Evolutionary conservation across 2,888 invertebrate species (phyloP), one percentile per base, ranked within the genome.

Genomic region (Papilio elwesi): DNA sequence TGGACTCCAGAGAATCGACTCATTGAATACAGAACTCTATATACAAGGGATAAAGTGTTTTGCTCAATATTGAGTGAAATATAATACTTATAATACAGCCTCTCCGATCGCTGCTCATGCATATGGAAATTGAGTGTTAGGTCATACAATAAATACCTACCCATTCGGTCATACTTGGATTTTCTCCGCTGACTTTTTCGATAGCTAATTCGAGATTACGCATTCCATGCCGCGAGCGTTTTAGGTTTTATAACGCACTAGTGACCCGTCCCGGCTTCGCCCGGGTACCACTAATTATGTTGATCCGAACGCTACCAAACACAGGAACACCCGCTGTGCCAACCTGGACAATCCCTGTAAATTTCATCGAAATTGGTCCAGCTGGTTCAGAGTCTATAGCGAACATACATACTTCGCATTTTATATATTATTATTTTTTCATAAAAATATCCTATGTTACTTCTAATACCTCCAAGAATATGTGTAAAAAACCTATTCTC

Each of bases 121-220:
- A 92, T 93, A 93, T 92, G 93, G 91, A 93, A 90, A 90, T 88
- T 85, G 85, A 84, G 87, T 87, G 85, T 90, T 89, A 91, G 91
- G 88, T 89, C 89, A 87, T 88, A 85, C 86, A 87, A 89, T 88
- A 85, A 85, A 84, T 85, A 83, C 82, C 78, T 78, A 80, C n/a
- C n/a, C 77, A 73, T 79, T 77, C 78, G 81, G 64, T 69, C 68
- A 55, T 53, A 73, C 51, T 48, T 52, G 55, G 68, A 70, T 71
- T 68, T 65, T 72, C 63, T 6, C 6, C 26, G 52, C 51, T 3
- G 70, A 64, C 71, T 73, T 71, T 71, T 43, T 43, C 15, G 6
- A 47, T 38, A 15, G 38, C 70, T 47, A 55, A 51, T 26, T n/a
- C 53, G 51, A 70, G 68, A 71, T 73, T 73, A 76, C 52, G 11